Evolutionary conservation across 2,797 vertebrate genomes (phyloP).

Genomic region (Steatocranus sp.): DNA sequence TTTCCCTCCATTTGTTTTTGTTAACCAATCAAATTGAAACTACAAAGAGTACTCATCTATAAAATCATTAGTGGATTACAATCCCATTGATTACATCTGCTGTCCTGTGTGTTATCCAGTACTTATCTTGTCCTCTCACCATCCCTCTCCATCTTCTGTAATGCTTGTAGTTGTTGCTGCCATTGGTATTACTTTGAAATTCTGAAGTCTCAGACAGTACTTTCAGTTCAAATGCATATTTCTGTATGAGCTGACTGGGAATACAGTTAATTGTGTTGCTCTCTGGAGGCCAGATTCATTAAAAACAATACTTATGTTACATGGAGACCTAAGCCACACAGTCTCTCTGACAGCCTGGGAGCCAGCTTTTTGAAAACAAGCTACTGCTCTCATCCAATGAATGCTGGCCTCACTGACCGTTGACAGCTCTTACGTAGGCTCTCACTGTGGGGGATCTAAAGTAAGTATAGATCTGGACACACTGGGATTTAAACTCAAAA

Average conservation of each 20-base stretch:
- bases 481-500: background rate
- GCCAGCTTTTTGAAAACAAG: constrained; percentile 19
- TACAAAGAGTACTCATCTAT: background rate
- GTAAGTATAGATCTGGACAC: background rate
- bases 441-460: background rate
- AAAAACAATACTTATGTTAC: constrained; percentile 39
- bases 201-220: background rate
- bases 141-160: background rate
- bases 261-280: constrained; percentile 13
- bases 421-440: background rate
- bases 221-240: constrained; percentile 38
- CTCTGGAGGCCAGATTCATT: constrained; percentile 36
- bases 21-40: background rate
- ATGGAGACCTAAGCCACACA: constrained; percentile 17
- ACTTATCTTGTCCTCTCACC: constrained; percentile 16
- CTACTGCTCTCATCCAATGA: background rate
- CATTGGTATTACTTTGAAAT: constrained; percentile 27
- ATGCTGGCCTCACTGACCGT: background rate
- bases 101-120: constrained; percentile 17
- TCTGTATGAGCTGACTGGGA: constrained; percentile 30
- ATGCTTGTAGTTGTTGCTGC: constrained; percentile 12
- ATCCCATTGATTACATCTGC: background rate
- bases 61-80: constrained; percentile 10
- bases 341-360: background rate
- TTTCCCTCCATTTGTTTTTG: background rate